A percentile compares a stretch with the other conserved stretches of the same genome.
phyloP scores from a whole-genome alignment of 1,140 invertebrate species.

The Neocloeon triangulifer region DNA sequence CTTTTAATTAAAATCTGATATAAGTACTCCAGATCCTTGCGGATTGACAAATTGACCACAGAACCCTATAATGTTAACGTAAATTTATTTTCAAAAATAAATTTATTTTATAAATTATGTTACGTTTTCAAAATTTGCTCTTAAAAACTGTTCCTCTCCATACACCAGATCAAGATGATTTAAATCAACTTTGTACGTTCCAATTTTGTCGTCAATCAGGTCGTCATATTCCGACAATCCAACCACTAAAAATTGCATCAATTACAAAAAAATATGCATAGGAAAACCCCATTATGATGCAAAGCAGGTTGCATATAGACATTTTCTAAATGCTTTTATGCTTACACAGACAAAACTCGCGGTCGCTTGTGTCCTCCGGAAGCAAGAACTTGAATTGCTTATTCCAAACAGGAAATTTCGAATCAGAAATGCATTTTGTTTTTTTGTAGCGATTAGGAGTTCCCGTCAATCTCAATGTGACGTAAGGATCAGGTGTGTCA shows the following conservation, averaged over 20 bases:
- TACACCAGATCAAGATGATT: slow-evolving; percentile 9
- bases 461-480: slow-evolving; percentile 15
- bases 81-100: slow-evolving; percentile 1
- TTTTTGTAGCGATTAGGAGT: slow-evolving; percentile 18
- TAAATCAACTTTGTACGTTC: slow-evolving; percentile 10
- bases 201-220: slow-evolving; percentile 14
- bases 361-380: slow-evolving; percentile 12
- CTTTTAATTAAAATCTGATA: neutral
- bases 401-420: slow-evolving; percentile 19
- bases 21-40: slow-evolving; percentile 2
- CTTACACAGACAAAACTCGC: slow-evolving; percentile 3
- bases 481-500: slow-evolving; percentile 22
- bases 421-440: slow-evolving; percentile 17
- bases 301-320: neutral
- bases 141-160: slow-evolving; percentile 9
- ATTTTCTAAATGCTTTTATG: neutral
- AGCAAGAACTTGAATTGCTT: slow-evolving; percentile 20
- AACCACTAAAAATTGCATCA: too few species aligned
- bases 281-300: slow-evolving; percentile 3
- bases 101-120: neutral
- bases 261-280: slow-evolving; percentile 13
- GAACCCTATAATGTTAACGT: slow-evolving; percentile 4
- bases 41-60: neutral
- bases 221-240: too few species aligned
- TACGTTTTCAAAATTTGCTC: slow-evolving; percentile 11